Base-by-base conservation (phyloP, 2,113 vertebrate species). In the Pterocles orientalis region DNA sequence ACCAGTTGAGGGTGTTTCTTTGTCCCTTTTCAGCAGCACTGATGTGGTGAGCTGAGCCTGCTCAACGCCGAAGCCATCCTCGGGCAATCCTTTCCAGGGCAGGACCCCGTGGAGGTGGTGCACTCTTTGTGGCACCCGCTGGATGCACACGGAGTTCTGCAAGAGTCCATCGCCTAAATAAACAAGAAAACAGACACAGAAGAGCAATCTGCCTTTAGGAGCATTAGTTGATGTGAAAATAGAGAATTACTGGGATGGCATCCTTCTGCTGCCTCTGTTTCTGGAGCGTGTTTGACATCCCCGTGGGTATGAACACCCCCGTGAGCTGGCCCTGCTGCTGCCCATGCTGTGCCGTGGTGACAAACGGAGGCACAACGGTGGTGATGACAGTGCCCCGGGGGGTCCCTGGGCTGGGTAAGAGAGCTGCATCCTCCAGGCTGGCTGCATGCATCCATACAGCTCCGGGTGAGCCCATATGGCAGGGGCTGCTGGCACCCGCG, bases 281-380 rank as follows among this genome's bases (percentile, higher is more conserved):
- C 41, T 34, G 51, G 50, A 69, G 80, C 9, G 0, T 6, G 2
- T 51, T 41, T 77, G 83, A 60, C 14, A 2, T 20, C 11, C 50
- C 80, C 51, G 1, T 8, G 47, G 76, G 83, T 71, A 31, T 10
- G 36, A 82, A 26, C 5, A 18, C n/a, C 48, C 88, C 72, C 9
- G 3, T 2, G 48, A 79, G 79, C 60, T 6, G 3, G 76, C 85
- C 62, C 68, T 70, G 65, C 78, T 24, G 75, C 8, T 18, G 62
- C 79, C 79, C 76, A 28, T 25, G 1, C 45, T 0, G 0, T 7
- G 2, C 7, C 3, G 0, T 15, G 6, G 75, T 57, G 87, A 82
- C 72, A 68, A 33, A 72, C 0, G 25, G 69, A 70, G 56, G 36
- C 71, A 19, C 47, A 36, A 24, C 2, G 0, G 62, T 56, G 24